phyloP scores from a whole-genome alignment of 2,888 invertebrate species.

The Rosalia funebris region DNA sequence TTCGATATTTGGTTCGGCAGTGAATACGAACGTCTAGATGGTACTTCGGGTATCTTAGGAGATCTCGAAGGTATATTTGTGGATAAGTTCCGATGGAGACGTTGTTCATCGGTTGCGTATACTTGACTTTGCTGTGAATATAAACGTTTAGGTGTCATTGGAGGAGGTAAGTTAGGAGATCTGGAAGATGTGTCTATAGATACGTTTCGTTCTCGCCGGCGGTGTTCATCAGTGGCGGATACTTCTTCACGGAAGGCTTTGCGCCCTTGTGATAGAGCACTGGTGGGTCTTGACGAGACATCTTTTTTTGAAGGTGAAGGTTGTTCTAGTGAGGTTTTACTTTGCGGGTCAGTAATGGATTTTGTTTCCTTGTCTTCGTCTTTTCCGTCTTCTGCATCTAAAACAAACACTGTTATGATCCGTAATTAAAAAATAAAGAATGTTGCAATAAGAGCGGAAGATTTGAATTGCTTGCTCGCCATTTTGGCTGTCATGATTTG shows the following conservation, averaged over 20 bases:
- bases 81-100: not conserved
- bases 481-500: too few species aligned
- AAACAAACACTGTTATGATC: too few species aligned
- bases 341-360: not conserved
- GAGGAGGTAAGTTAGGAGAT: not conserved
- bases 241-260: not conserved
- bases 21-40: not conserved
- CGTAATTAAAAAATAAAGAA: too few species aligned
- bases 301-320: not conserved
- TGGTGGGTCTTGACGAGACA: not conserved
- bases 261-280: not conserved
- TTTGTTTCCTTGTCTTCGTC: not conserved
- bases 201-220: not conserved
- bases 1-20: too few species aligned
- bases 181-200: not conserved
- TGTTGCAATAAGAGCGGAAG: too few species aligned
- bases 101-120: not conserved
- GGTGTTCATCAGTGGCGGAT: not conserved
- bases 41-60: not conserved
- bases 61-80: not conserved
- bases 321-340: not conserved
- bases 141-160: too few species aligned
- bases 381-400: not conserved
- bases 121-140: too few species aligned
- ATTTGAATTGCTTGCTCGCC: too few species aligned